phyloP scores from a whole-genome alignment of 2,113 vertebrate genomes.

The Hippocampus barbouri region DNA sequence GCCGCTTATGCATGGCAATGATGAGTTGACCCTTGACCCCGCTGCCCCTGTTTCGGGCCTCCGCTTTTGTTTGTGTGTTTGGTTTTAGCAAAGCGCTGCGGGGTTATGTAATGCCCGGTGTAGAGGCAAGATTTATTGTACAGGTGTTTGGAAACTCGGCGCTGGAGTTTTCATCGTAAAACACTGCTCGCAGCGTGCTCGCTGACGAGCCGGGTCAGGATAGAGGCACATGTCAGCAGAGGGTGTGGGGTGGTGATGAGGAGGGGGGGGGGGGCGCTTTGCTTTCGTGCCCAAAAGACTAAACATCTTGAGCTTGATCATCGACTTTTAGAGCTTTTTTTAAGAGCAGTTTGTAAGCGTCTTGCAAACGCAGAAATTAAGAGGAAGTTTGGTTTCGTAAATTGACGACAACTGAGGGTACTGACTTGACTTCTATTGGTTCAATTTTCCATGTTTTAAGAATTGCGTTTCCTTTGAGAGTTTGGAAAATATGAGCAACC shows the following conservation, averaged over 20 bases:
- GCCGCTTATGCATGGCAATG: not conserved
- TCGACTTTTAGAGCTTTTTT: not conserved
- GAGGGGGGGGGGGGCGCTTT: slow-evolving; percentile 30
- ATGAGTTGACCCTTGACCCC: slow-evolving; percentile 5
- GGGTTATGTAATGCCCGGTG: slow-evolving; percentile 43
- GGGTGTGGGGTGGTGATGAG: not conserved
- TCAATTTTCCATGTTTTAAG: slow-evolving; percentile 2
- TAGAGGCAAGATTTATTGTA: slow-evolving; percentile 52
- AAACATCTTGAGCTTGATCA: slow-evolving; percentile 5
- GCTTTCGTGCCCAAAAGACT: slow-evolving; percentile 9
- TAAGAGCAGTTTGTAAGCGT: not conserved
- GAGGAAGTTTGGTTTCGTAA: not conserved
- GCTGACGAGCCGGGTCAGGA: slow-evolving; percentile 36
- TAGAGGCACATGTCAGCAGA: slow-evolving; percentile 30
- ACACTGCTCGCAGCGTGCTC: slow-evolving; percentile 46
- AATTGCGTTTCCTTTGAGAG: not conserved
- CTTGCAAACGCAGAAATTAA: not conserved
- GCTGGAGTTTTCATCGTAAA: slow-evolving; percentile 39
- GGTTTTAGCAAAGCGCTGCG: slow-evolving; percentile 24
- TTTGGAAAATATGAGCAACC: not conserved
- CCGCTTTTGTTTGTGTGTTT: slow-evolving; percentile 15
- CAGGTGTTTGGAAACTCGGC: slow-evolving; percentile 57
- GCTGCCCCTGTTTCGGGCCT: slow-evolving; percentile 10
- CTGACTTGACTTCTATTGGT: not conserved
- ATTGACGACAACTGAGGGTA: not conserved